phyloP scores from a whole-genome alignment of 2,888 invertebrate species.

The Drosophila planitibia region DNA sequence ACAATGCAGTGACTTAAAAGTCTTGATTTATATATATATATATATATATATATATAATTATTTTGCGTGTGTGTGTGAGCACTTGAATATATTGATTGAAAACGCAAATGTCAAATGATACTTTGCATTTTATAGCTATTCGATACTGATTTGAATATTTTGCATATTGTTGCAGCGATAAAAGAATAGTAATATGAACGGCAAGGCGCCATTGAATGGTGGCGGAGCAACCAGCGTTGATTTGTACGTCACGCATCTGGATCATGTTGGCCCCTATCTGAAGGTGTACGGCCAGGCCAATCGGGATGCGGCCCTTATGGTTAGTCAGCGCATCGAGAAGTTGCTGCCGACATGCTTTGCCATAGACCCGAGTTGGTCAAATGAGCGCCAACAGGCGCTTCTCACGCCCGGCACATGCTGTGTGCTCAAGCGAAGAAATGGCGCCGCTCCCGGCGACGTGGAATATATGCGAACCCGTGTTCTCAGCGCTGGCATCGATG shows the following conservation, averaged over 20 bases:
- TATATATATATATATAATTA: too few relatives aligned
- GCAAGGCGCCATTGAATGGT: constrained; percentile 39
- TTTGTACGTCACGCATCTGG: constrained; percentile 85
- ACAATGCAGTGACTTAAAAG: not conserved
- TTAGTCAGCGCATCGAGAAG: constrained; percentile 79
- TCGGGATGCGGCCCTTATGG: constrained; percentile 75
- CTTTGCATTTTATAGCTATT: not conserved
- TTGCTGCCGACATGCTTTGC: constrained; percentile 79
- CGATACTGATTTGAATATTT: not conserved
- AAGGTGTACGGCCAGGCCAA: constrained; percentile 90
- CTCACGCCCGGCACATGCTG: constrained; percentile 77
- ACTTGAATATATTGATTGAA: not conserved
- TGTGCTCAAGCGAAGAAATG: constrained; percentile 85
- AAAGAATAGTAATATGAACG: constrained; percentile 59
- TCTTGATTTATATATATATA: not conserved
- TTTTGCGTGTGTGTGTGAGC: not conserved
- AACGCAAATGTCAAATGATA: not conserved
- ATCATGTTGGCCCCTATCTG: constrained; percentile 89
- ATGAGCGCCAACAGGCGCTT: constrained; percentile 75
- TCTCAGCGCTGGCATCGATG: constrained; percentile 55
- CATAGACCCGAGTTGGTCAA: constrained; percentile 75
- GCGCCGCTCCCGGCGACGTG: constrained; percentile 73
- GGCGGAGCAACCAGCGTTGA: constrained; percentile 48
- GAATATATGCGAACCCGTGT: constrained; percentile 85
- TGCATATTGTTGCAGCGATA: constrained; percentile 52